Base-by-base conservation (phyloP, 1,140 invertebrate genomes). In the Theocolax elegans region DNA sequence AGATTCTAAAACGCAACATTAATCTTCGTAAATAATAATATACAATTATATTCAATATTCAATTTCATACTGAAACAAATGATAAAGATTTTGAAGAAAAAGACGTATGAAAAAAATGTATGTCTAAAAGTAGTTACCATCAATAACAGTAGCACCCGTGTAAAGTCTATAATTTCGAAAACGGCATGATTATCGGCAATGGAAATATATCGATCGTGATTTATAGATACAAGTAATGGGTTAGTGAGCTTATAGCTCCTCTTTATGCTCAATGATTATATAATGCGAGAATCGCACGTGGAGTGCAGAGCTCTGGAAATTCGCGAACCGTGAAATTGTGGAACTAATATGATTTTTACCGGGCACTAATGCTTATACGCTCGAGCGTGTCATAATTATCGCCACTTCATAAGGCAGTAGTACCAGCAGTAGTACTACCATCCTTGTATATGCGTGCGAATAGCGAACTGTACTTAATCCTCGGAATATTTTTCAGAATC, bases 301-400 rank as follows among this genome's bases (percentile, higher is more conserved):
- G n/a, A n/a, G n/a, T n/a, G n/a, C n/a, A n/a, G n/a, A n/a, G n/a
- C 31, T 35, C 10, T 35, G 21, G 13, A 15, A 64, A 42, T 42
- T 65, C 49, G 15, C 35, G 49, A 64, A 25, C 29, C 31, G 46
- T 64, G 31, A 64, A 51, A 64, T 64, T 64, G 23, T 23, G 27
- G 23, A 25, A 51, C 49, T 23, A 25, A 27, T 21, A 51, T 35
- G 29, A 38, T 13, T 21, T 48, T 48, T 19, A 49, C 10, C 46
- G n/a, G 8, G 21, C 25, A 13, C 17, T 15, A 17, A 25, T n/a
- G n/a, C n/a, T n/a, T 35, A 35, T 35, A 35, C 31, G 13, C n/a
- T n/a, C n/a, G 46, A 48, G 60, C 49, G 49, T 63, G 46, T 64
- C 46, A 64, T 63, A 64, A 64, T 64, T 64, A 51, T 49, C 31